Evolutionary conservation across 2,113 vertebrate genomes (phyloP).

Genomic region (Toxostoma redivivum): DNA sequence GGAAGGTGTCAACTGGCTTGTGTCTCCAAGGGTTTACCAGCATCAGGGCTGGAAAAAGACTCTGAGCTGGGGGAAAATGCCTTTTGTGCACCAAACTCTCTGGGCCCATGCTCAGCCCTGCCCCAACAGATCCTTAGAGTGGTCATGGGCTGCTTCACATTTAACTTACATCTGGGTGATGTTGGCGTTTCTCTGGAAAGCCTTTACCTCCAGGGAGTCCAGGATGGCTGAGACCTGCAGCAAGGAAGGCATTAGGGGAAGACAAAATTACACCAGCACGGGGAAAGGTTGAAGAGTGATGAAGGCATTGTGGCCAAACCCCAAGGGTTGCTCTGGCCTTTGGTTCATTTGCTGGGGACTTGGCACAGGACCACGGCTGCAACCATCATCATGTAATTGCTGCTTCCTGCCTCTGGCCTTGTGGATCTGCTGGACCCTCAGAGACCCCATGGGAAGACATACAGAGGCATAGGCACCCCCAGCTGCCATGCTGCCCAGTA

Average conservation of each 20-base stretch:
- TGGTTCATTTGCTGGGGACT: neutral
- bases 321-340: neutral
- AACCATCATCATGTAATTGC: accelerated
- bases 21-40: neutral
- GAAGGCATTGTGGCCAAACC: accelerated
- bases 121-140: accelerated
- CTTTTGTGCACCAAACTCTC: neutral
- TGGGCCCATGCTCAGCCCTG: neutral
- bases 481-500: neutral
- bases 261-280: accelerated
- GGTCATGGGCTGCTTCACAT: neutral
- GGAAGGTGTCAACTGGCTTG: neutral
- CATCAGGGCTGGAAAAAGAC: neutral
- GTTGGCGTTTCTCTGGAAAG: conserved; percentile 38
- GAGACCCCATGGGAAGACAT: accelerated
- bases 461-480: neutral
- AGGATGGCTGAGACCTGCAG: conserved; percentile 17
- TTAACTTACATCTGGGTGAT: conserved; percentile 8
- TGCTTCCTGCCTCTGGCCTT: neutral
- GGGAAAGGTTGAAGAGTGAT: neutral
- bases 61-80: neutral
- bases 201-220: conserved; percentile 22
- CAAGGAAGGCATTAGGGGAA: accelerated
- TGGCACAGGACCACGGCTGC: accelerated
- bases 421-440: neutral